Conservation (phyloP, 2,888 invertebrate species). For the Dimorphilus gyrociliatus region DNA sequence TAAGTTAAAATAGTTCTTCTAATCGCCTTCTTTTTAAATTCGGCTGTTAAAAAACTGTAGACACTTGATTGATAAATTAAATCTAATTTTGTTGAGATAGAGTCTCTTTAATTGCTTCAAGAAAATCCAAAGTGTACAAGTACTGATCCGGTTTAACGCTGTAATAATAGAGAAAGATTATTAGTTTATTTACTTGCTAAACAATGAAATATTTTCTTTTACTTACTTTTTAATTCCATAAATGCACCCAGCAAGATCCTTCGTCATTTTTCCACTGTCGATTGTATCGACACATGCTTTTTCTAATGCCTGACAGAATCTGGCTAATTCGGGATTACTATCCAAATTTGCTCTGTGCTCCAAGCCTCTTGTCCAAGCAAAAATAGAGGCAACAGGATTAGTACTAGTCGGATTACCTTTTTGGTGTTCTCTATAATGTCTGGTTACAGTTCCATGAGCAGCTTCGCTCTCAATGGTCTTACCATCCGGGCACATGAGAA, state of each 20-base stretch:
- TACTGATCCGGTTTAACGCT: constrained; percentile 62
- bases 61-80: too few relatives aligned
- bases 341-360: constrained; percentile 67
- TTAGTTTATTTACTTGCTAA: not conserved
- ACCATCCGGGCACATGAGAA: constrained; percentile 45
- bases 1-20: too few relatives aligned
- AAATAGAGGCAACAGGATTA: constrained; percentile 77
- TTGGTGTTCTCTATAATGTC: constrained; percentile 57
- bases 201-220: not conserved
- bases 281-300: constrained; percentile 66
- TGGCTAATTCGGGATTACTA: constrained; percentile 53
- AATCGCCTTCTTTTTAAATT: too few relatives aligned
- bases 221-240: constrained; percentile 55
- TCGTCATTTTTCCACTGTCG: constrained; percentile 67
- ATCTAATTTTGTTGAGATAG: too few relatives aligned
- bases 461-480: constrained; percentile 46
- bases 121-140: constrained; percentile 67
- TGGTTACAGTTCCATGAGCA: constrained; percentile 46
- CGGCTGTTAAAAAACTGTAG: too few relatives aligned
- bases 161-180: constrained; percentile 13
- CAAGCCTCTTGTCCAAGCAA: constrained; percentile 73
- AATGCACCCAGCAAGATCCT: constrained; percentile 70
- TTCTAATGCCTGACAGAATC: constrained; percentile 55
- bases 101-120: constrained; percentile 63
- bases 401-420: constrained; percentile 71